These are phyloP conservation scores for Temnothorax longispinosus DNA, from an alignment of 1,140 invertebrate species.

Conservation along the genomic window DNA sequence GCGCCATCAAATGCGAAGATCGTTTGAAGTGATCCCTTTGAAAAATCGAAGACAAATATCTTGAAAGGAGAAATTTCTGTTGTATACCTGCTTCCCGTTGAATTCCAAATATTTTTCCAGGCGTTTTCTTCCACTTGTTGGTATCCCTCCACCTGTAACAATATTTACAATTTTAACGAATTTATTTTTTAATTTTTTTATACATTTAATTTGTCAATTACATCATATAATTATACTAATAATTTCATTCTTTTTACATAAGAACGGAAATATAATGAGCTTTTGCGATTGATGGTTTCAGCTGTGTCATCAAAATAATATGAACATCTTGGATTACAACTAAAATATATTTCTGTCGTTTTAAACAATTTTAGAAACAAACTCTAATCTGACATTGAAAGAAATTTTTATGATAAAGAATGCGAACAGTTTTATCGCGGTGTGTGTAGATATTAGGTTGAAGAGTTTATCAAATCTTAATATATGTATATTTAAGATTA, in stretches of 20 bases:
- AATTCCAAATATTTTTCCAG: background rate
- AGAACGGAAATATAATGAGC: background rate
- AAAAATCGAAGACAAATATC: background rate
- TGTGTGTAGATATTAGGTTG: background rate
- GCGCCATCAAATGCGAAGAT: background rate
- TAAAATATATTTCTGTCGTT: background rate
- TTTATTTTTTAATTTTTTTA: background rate
- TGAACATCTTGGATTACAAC: background rate
- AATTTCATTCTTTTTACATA: background rate
- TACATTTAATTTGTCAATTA: background rate
- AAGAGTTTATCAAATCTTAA: background rate
- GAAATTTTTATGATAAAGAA: background rate
- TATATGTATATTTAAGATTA: background rate
- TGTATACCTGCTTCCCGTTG: background rate
- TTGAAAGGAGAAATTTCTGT: background rate
- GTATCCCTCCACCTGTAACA: conserved; percentile 19
- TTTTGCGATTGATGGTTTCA: background rate
- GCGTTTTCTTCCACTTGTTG: background rate
- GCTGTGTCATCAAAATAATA: background rate
- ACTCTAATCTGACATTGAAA: too few species aligned
- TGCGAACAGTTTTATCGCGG: background rate
- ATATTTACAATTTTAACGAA: background rate
- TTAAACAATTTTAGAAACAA: background rate
- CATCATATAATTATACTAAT: background rate
- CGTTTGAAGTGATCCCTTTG: background rate